Percentiles rank a stretch among this genome's conserved stretches.
Evolutionary conservation across 2,113 vertebrate species (phyloP).

Genomic region (Neomonachus schauinslandi): DNA sequence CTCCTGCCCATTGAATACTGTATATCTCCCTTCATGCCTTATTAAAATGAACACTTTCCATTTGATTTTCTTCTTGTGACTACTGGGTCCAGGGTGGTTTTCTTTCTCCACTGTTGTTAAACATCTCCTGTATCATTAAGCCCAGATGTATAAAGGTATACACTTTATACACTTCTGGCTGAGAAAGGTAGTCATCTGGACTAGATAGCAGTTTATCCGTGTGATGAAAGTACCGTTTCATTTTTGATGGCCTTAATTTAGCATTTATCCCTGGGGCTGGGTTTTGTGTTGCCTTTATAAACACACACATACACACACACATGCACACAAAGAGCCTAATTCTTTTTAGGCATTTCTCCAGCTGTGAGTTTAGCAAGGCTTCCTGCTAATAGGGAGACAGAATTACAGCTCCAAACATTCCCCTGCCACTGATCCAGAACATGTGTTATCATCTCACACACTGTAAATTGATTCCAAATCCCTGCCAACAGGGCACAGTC

Average conservation of each 20-base stretch:
- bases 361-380: slow-evolving; percentile 41
- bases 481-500: neutral
- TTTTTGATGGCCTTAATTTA: slow-evolving; percentile 72
- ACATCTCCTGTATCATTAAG: slow-evolving; percentile 37
- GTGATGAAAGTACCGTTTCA: slow-evolving; percentile 32
- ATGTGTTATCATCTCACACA: neutral
- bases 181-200: slow-evolving; percentile 30
- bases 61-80: slow-evolving; percentile 70
- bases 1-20: slow-evolving; percentile 61
- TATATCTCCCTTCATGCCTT: slow-evolving; percentile 61
- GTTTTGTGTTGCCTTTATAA: slow-evolving; percentile 34
- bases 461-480: slow-evolving; percentile 52
- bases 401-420: slow-evolving; percentile 66
- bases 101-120: slow-evolving; percentile 65
- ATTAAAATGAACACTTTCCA: slow-evolving; percentile 78
- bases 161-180: neutral
- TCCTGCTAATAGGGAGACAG: slow-evolving; percentile 65
- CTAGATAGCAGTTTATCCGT: neutral
- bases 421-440: slow-evolving; percentile 23
- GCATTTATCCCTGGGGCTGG: slow-evolving; percentile 39
- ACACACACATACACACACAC: neutral
- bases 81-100: slow-evolving; percentile 47
- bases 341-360: slow-evolving; percentile 52
- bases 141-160: neutral
- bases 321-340: neutral